A percentile compares a stretch with the other conserved stretches of the same genome.
Evolutionary conservation across 2,113 vertebrate genomes (phyloP).

Genomic region (Scomber japonicus): DNA sequence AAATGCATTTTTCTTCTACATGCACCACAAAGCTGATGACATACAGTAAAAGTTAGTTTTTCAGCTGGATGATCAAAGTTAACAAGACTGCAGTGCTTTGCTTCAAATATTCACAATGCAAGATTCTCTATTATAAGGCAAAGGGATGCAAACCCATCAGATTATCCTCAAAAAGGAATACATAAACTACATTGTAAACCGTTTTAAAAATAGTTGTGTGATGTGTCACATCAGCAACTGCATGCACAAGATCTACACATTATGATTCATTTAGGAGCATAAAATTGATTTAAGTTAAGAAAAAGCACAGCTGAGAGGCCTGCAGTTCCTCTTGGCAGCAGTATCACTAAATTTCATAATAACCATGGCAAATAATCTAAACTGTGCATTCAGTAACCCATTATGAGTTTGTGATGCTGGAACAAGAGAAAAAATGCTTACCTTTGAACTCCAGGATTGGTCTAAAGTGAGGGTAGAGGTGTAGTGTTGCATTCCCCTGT

Average conservation of each 20-base stretch:
- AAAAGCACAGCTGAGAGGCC: not conserved
- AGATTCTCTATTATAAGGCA: not conserved
- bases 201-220: not conserved
- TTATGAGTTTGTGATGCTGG: not conserved
- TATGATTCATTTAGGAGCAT: not conserved
- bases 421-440: conserved; percentile 61
- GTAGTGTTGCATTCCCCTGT: conserved; percentile 86
- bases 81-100: not conserved
- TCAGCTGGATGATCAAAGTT: too few relatives aligned
- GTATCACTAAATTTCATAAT: not conserved
- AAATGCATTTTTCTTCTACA: not conserved
- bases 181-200: not conserved
- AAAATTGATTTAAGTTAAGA: not conserved
- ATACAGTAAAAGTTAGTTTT: not conserved
- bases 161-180: not conserved
- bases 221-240: conserved; percentile 8
- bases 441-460: conserved; percentile 87
- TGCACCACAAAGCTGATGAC: too few relatives aligned
- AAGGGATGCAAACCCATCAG: not conserved
- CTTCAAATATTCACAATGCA: too few relatives aligned
- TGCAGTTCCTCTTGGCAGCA: not conserved
- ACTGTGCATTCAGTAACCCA: not conserved
- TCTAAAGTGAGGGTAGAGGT: conserved; percentile 87
- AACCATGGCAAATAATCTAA: not conserved
- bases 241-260: not conserved